Base-by-base conservation (phyloP, 1,140 invertebrate species). In the Drosophila ercepeae region DNA sequence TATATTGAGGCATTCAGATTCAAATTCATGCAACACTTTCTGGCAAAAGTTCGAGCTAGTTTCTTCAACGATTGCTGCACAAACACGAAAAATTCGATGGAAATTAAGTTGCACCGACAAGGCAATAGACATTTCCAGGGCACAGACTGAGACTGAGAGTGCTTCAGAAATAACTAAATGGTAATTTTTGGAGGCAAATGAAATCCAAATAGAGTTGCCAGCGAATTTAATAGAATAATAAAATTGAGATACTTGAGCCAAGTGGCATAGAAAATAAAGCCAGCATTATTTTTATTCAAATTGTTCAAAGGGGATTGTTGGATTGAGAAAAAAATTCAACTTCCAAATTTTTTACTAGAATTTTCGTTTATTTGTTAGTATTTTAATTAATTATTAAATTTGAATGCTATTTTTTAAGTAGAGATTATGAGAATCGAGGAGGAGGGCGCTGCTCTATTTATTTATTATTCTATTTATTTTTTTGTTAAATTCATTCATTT, bases 121-220 rank as follows among this genome's bases (percentile, higher is more conserved):
- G 9, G 29, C 27, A 29, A 3, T 32, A 59, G 11, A 21, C 32
- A 39, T 7, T 32, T 2, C 50, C 14, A 25, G 18, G 48, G 21
- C 14, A n/a, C 29, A n/a, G n/a, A 1, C 8, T 3, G 18, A 27
- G 19, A 6, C 11, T 4, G 60, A 63, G 41, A 19, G 25, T 25
- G 55, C 60, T 64, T 61, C 42, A 64, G 41, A 64, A 42, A 64
- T 39, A 39, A 4, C 25, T 64, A 48, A 64, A 61, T 61, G 55
- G 45, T 61, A 48, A 61, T 60, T 61, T 48, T 39, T 4, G 29
- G 13, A 41, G 8, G 4, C 1, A 34, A 42, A 36, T 39, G 16
- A 45, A 36, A 39, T 34, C 55, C 9, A 60, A n/a, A 8, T 41
- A 27, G 29, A 32, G 11, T 41, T 57, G 36, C 36, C 6, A 39